These are phyloP conservation scores for Mus spretus DNA, from an alignment of 2,797 vertebrate species.

Conservation along the genomic window DNA sequence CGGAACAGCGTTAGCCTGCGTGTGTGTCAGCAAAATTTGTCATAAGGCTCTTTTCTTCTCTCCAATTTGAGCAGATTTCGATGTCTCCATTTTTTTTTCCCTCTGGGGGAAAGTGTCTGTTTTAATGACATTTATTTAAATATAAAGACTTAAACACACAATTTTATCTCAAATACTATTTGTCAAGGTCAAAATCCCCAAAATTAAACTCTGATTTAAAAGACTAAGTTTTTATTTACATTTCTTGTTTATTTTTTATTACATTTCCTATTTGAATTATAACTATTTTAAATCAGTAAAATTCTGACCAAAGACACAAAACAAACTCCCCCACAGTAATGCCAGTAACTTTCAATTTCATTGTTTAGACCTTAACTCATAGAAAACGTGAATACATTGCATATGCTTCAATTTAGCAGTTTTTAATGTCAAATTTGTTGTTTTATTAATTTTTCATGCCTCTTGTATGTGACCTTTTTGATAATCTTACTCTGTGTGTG, in stretches of 20 bases:
- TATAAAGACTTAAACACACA: not conserved
- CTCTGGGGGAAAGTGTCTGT: not conserved
- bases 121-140: constrained; percentile 51
- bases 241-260: not conserved
- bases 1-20: not conserved
- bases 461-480: not conserved
- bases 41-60: constrained; percentile 32
- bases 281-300: constrained; percentile 34
- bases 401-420: not conserved
- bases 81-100: not conserved
- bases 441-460: not conserved
- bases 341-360: not conserved
- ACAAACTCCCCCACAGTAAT: not conserved
- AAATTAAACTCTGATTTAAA: constrained; percentile 31
- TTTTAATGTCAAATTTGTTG: constrained; percentile 7
- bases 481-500: not conserved
- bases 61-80: not conserved
- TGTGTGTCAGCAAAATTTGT: constrained; percentile 45
- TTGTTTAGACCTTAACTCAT: constrained; percentile 20
- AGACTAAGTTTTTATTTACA: constrained; percentile 10
- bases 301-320: not conserved
- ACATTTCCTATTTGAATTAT: constrained; percentile 23
- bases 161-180: constrained; percentile 46
- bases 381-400: not conserved
- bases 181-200: constrained; percentile 55